Percentiles rank a stretch among this genome's conserved stretches.
Conservation (phyloP, 2,888 invertebrate genomes). For the Abrostola triplasia region DNA sequence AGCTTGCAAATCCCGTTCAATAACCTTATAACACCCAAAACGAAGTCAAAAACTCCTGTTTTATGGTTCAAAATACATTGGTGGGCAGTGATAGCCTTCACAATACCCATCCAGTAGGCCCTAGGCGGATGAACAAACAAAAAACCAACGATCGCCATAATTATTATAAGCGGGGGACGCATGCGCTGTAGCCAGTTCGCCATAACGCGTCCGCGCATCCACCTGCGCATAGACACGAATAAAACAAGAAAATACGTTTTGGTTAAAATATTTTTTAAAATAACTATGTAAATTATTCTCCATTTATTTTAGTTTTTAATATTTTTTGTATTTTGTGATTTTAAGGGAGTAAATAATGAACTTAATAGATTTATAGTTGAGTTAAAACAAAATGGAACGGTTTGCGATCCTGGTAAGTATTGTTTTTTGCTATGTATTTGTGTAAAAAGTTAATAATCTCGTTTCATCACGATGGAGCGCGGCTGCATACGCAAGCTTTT, state of each 20-base stretch:
- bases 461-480: not conserved
- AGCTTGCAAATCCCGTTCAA: constrained; percentile 9
- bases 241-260: constrained; percentile 17
- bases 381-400: constrained; percentile 63
- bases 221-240: constrained; percentile 43
- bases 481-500: constrained; percentile 16
- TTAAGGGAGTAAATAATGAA: constrained; percentile 66
- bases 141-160: constrained; percentile 80
- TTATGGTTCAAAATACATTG: constrained; percentile 41
- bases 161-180: constrained; percentile 83
- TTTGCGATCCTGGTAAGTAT: constrained; percentile 65
- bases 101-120: constrained; percentile 55
- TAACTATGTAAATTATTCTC: constrained; percentile 50
- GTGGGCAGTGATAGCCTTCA: constrained; percentile 69
- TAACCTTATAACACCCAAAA: constrained; percentile 35
- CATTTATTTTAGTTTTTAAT: constrained; percentile 32
- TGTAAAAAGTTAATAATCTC: constrained; percentile 2
- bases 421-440: constrained; percentile 10
- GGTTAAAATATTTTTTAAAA: constrained; percentile 22
- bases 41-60: constrained; percentile 48
- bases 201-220: constrained; percentile 66
- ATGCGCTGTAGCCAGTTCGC: constrained; percentile 73
- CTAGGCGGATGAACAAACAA: constrained; percentile 76
- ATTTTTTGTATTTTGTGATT: constrained; percentile 64
- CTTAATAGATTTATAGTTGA: constrained; percentile 57